Percentiles rank a stretch among this genome's conserved stretches.
Conservation (phyloP, 92 coral and sea anemone species). For the Hydrozoanthus gracilis region DNA sequence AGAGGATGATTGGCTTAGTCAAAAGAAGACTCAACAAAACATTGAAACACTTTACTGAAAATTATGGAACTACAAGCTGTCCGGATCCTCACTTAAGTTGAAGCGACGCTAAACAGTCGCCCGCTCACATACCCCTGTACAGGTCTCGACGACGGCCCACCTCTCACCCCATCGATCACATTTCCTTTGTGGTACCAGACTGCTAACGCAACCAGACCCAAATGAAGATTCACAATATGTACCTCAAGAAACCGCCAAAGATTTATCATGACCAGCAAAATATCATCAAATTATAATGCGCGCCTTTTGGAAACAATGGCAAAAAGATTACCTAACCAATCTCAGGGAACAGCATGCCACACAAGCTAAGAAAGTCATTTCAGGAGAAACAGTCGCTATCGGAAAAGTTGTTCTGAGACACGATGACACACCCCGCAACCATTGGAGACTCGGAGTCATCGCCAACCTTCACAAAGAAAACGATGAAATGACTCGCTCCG, state of each 20-base stretch:
- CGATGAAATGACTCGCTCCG: conserved; percentile 56
- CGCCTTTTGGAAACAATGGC: conserved; percentile 25
- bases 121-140: conserved; percentile 14
- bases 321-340: background rate
- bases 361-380: background rate
- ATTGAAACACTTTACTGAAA: background rate
- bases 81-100: background rate
- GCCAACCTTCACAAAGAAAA: conserved; percentile 34
- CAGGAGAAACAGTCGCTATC: conserved; percentile 1
- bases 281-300: background rate
- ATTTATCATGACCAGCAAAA: background rate
- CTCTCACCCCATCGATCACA: conserved; percentile 15
- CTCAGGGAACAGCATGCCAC: conserved; percentile 11
- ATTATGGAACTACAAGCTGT: background rate
- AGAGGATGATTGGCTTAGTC: background rate
- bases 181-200: conserved; percentile 10
- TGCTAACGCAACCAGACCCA: conserved; percentile 35
- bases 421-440: conserved; percentile 37
- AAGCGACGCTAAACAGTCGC: conserved; percentile 8
- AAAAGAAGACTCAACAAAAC: background rate
- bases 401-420: conserved; percentile 45
- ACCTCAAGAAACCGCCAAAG: background rate
- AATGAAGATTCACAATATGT: background rate
- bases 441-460: conserved; percentile 52
- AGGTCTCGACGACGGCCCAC: conserved; percentile 1